These are phyloP conservation scores for Zaprionus obscuricornis DNA, from an alignment of 2,888 invertebrate genomes.

Conservation along the genomic window DNA sequence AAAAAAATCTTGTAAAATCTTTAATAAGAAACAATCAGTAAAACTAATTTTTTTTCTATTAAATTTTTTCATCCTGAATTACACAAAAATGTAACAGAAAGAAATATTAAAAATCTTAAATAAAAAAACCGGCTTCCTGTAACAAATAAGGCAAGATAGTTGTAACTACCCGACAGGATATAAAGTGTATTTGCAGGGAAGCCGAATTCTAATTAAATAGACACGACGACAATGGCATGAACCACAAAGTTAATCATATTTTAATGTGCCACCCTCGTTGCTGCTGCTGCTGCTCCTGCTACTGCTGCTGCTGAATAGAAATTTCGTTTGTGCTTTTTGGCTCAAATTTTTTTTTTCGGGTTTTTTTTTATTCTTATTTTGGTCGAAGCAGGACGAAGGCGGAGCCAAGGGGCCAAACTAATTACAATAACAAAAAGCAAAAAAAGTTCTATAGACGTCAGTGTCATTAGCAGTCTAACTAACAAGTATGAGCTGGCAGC, in stretches of 20 bases:
- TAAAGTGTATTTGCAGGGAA: constrained; percentile 1
- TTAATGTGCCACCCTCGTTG: constrained; percentile 62
- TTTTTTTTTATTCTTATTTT: no score
- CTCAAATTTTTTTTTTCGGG: no score
- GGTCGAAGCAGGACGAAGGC: constrained; percentile 13
- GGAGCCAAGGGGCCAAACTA: constrained; percentile 40
- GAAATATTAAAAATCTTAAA: no score
- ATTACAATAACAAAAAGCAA: constrained; percentile 66
- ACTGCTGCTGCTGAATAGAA: constrained; percentile 16
- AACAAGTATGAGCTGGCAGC: neutral
- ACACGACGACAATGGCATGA: constrained; percentile 64
- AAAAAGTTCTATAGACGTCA: neutral
- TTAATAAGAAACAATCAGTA: no score
- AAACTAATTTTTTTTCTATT: no score
- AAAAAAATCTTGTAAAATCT: no score
- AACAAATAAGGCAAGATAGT: no score
- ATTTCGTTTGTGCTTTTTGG: no score
- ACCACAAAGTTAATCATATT: constrained; percentile 74
- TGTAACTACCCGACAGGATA: neutral
- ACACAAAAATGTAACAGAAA: no score
- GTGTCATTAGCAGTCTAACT: constrained; percentile 32
- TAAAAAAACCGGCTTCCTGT: no score
- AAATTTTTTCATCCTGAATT: no score
- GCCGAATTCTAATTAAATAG: constrained; percentile 66
- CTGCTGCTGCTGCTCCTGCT: neutral